phyloP scores from a whole-genome alignment of 1,140 invertebrate genomes.

The Atta cephalotes region DNA sequence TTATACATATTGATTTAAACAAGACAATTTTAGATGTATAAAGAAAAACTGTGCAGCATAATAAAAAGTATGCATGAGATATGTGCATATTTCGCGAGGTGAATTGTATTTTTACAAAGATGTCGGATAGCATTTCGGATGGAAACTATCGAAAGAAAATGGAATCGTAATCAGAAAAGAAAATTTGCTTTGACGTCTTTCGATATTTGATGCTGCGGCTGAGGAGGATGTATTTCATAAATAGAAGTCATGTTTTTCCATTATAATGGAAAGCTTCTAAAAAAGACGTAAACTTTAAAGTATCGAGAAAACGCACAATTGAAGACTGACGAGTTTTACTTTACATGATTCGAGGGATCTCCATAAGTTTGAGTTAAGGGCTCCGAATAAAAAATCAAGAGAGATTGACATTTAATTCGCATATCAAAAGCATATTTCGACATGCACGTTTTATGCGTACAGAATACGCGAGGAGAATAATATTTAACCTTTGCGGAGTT shows the following conservation, averaged over 20 bases:
- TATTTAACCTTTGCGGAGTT: constrained; percentile 46
- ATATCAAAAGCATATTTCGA: constrained; percentile 54
- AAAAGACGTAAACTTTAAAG: constrained; percentile 35
- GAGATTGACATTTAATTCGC: constrained; percentile 53
- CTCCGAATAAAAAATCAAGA: constrained; percentile 26
- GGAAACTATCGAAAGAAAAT: constrained; percentile 21
- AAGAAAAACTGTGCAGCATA: neutral
- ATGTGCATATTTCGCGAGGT: neutral
- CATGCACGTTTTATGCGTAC: constrained; percentile 21
- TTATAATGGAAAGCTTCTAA: constrained; percentile 47
- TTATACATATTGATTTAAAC: neutral
- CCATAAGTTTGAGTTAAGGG: neutral
- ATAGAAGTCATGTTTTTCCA: constrained; percentile 18
- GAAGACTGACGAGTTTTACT: constrained; percentile 45
- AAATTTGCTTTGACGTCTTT: constrained; percentile 51
- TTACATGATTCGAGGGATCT: constrained; percentile 8
- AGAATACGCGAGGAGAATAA: constrained; percentile 54
- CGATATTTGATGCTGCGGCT: constrained; percentile 28
- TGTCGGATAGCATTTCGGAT: constrained; percentile 13
- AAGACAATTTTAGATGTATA: neutral
- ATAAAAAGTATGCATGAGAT: neutral
- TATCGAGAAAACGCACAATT: constrained; percentile 43
- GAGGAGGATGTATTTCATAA: constrained; percentile 50
- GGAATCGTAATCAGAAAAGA: constrained; percentile 48
- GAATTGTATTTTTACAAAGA: constrained; percentile 36